Evolutionary conservation across 2,113 vertebrate genomes (phyloP).

Genomic region (Triplophysa rosa): DNA sequence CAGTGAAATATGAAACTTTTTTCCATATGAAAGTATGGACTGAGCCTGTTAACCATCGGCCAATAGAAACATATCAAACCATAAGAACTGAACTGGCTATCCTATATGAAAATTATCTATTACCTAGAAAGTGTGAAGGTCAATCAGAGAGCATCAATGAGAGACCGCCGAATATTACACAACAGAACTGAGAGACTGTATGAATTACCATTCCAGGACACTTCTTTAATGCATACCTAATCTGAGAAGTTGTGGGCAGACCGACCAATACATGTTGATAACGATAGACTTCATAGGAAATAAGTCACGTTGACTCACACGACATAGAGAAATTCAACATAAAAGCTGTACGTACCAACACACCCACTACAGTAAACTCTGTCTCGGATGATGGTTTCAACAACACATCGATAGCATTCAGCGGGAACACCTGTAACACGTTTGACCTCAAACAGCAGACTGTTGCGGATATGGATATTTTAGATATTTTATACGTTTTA

Average conservation of each 20-base stretch:
- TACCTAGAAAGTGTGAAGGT: conserved; percentile 17
- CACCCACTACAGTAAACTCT: conserved; percentile 24
- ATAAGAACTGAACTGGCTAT: background rate
- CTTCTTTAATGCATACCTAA: background rate
- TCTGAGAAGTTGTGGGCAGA: background rate
- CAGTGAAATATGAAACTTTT: too few relatives aligned
- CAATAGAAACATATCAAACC: background rate
- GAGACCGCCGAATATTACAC: conserved; percentile 7
- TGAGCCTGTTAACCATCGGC: too few relatives aligned
- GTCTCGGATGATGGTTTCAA: background rate
- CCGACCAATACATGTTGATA: background rate
- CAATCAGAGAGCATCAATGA: background rate
- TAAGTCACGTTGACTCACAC: conserved; percentile 4
- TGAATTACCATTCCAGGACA: background rate
- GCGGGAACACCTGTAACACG: background rate
- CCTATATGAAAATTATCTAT: background rate
- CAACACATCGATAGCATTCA: background rate
- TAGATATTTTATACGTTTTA: background rate
- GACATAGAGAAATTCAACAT: background rate
- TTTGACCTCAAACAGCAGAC: background rate
- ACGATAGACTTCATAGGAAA: background rate
- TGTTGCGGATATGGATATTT: background rate
- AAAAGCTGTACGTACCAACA: conserved; percentile 22
- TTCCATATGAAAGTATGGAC: too few relatives aligned
- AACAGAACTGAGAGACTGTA: background rate